Evolutionary conservation across 1,140 invertebrate genomes (phyloP).

Genomic region (Neuroterus valhalla): DNA sequence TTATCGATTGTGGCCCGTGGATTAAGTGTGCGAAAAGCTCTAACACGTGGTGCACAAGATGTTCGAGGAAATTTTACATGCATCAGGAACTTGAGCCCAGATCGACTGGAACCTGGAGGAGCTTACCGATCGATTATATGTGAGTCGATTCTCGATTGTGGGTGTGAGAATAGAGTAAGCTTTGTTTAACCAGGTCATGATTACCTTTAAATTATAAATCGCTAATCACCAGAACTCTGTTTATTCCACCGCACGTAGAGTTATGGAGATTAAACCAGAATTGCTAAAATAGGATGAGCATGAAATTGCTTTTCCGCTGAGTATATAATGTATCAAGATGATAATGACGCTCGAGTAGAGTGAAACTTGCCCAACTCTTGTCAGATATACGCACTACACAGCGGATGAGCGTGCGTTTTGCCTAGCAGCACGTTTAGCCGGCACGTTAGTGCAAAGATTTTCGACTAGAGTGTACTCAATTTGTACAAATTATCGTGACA

Average conservation of each 20-base stretch:
- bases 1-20: constrained; percentile 43
- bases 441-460: no score
- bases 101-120: constrained; percentile 13
- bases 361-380: no score
- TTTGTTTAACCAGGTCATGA: constrained; percentile 40
- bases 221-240: not conserved
- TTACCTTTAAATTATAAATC: constrained; percentile 35
- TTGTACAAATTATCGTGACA: no score
- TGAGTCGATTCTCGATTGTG: constrained; percentile 25
- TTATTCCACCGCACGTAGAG: not conserved
- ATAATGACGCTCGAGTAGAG: no score
- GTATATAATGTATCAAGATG: no score
- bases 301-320: no score
- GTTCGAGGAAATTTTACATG: constrained; percentile 26
- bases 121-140: constrained; percentile 42
- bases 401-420: no score
- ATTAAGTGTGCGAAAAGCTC: constrained; percentile 35
- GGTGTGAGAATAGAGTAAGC: constrained; percentile 37
- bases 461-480: no score
- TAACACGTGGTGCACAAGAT: constrained; percentile 9
- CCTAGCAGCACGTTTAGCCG: no score
- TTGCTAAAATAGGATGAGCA: not conserved
- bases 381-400: no score
- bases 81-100: constrained; percentile 11
- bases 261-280: not conserved